These are phyloP conservation scores for Rhinoraja longicauda DNA, from an alignment of 2,797 vertebrate genomes.

Conservation along the genomic window DNA sequence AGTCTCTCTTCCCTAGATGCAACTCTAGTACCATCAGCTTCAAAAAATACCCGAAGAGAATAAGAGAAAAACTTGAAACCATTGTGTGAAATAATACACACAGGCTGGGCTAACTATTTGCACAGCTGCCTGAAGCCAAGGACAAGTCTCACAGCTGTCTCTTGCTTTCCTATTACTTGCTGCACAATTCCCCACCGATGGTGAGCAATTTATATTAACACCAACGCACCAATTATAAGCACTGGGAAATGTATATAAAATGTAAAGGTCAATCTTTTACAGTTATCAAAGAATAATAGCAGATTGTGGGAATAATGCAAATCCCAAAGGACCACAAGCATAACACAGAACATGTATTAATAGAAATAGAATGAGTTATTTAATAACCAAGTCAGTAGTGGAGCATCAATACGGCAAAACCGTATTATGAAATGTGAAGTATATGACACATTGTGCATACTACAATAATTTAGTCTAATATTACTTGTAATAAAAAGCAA, in stretches of 20 bases:
- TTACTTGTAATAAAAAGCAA: background rate
- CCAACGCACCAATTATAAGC: background rate
- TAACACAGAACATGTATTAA: background rate
- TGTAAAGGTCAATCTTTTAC: background rate
- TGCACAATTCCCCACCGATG: background rate
- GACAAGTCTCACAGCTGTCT: background rate
- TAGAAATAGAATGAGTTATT: conserved; percentile 8
- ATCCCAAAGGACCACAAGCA: background rate
- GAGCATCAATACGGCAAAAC: background rate
- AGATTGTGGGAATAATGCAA: background rate
- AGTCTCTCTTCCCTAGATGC: no score
- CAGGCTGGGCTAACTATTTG: background rate
- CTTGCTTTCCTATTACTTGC: background rate
- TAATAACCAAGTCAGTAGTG: background rate
- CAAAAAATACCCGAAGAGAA: no score
- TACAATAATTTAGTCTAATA: background rate
- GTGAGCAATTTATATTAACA: background rate
- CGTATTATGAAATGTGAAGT: background rate
- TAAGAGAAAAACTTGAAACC: background rate
- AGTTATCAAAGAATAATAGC: background rate
- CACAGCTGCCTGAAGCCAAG: background rate
- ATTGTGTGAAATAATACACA: background rate
- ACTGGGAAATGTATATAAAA: background rate
- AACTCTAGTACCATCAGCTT: no score
- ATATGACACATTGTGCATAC: background rate